Percentiles rank a stretch among this genome's conserved stretches.
Conservation (phyloP, 1,140 invertebrate species). For the Atta texana region DNA sequence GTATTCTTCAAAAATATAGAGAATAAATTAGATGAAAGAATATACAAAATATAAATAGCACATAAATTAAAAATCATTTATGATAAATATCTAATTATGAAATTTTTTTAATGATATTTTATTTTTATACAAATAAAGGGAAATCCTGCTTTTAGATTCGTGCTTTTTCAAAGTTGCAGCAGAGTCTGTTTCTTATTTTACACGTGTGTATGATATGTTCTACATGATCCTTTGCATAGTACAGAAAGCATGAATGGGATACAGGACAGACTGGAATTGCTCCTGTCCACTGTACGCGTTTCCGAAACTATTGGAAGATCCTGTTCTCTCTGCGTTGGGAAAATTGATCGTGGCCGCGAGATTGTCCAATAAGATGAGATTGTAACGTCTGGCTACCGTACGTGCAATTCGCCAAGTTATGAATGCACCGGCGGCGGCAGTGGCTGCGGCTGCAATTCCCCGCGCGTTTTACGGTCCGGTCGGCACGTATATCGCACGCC, state of each 20-base stretch:
- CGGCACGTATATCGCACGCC: slow-evolving; percentile 58
- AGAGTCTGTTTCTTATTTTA: neutral
- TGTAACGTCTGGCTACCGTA: slow-evolving; percentile 62
- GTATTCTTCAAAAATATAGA: neutral
- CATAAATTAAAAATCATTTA: too few relatives aligned
- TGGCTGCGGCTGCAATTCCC: slow-evolving; percentile 66
- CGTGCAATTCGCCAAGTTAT: slow-evolving; percentile 64
- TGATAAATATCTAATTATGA: neutral
- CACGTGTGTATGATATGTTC: neutral
- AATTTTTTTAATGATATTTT: neutral
- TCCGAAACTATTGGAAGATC: slow-evolving; percentile 60
- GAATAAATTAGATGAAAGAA: neutral
- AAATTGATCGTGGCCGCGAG: slow-evolving; percentile 71
- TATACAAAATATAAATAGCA: neutral
- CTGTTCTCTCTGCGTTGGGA: slow-evolving; percentile 53
- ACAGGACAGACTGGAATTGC: slow-evolving; percentile 60
- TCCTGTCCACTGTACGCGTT: slow-evolving; percentile 44
- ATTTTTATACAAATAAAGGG: neutral
- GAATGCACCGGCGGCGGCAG: slow-evolving; percentile 16
- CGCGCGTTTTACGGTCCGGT: slow-evolving; percentile 65
- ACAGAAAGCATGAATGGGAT: slow-evolving; percentile 16
- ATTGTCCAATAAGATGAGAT: slow-evolving; percentile 71
- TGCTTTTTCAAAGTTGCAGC: neutral
- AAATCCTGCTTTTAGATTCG: neutral
- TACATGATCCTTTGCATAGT: neutral